Evolutionary conservation across 2,888 invertebrate species (phyloP).

Genomic region (Lutraria lutraria): DNA sequence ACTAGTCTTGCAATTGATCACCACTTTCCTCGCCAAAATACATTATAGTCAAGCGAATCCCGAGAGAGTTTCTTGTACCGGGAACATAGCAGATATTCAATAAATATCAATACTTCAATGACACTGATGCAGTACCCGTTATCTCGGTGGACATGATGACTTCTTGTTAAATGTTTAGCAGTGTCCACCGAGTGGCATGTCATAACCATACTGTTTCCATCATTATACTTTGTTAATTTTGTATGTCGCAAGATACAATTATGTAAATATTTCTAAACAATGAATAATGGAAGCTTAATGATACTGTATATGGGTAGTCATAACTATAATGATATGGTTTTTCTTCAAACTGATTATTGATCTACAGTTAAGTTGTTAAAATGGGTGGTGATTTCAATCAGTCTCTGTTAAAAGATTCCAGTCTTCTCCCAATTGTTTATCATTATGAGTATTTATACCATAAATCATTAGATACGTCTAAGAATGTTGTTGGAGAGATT

Average conservation of each 20-base stretch:
- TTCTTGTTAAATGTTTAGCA: background rate
- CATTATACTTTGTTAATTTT: background rate
- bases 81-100: constrained; percentile 30
- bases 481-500: too few relatives aligned
- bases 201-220: background rate
- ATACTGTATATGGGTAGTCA: background rate
- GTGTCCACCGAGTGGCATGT: background rate
- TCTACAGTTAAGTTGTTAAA: background rate
- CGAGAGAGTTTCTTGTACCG: background rate
- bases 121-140: constrained; percentile 5
- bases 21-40: background rate
- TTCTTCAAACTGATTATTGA: background rate
- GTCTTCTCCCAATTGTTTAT: background rate
- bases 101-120: constrained; percentile 39
- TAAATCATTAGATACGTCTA: background rate
- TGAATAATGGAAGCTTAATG: background rate
- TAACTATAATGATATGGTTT: background rate
- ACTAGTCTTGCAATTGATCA: background rate
- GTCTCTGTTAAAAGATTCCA: background rate
- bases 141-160: background rate
- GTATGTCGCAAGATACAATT: background rate
- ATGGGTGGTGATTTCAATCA: constrained; percentile 1
- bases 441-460: background rate
- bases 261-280: constrained; percentile 11
- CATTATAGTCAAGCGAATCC: constrained; percentile 3